Base-by-base conservation (phyloP, 2,888 invertebrate genomes). In the Epiperipatus broadwayi region DNA sequence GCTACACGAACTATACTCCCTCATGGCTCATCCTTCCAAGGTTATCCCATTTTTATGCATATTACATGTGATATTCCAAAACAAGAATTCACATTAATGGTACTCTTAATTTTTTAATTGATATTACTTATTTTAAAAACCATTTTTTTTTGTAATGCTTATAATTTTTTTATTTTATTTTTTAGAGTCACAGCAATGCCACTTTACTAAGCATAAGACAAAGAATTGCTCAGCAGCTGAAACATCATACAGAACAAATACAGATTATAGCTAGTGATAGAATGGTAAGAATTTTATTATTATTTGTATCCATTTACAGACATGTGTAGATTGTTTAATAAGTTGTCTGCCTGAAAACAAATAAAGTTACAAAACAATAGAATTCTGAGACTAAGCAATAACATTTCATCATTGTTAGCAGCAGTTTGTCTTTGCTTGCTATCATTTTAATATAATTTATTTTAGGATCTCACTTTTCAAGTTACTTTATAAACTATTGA, bases 1-100 rank as follows among this genome's bases (percentile, higher is more conserved):
- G 52, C 53, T n/a, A 53, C 55, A 3, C 53, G 64, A 18, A 55
- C 57, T 21, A 58, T 62, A 39, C 52, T 57, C 4, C 60, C 64
- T n/a, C 64, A 64, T 44, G 64, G 61, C 2, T 58, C 61, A 25
- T 59, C 62, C 20, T 64, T 61, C 49, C 56, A 58, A 39, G 63
- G 64, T 20, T 52, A 55, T 41, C 60, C 59, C 29, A 48, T 63
- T 39, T 51, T 52, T 21, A 45, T 63, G 34, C 49, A 50, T 35
- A 49, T 63, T 35, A 51, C 50, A 25, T 57, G 54, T 43, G 62
- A 61, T 39, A 49, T 53, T 21, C 51, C 53, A 18, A 57, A 57
- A 46, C 52, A 54, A 38, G 60, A 61, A 43, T 56, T 59, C 43
- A 51, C 49, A 34, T 41, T 60, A 15, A 46, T 53, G 49, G 59